Base-by-base conservation (phyloP, 2,888 invertebrate genomes). In the Seira musarum region DNA sequence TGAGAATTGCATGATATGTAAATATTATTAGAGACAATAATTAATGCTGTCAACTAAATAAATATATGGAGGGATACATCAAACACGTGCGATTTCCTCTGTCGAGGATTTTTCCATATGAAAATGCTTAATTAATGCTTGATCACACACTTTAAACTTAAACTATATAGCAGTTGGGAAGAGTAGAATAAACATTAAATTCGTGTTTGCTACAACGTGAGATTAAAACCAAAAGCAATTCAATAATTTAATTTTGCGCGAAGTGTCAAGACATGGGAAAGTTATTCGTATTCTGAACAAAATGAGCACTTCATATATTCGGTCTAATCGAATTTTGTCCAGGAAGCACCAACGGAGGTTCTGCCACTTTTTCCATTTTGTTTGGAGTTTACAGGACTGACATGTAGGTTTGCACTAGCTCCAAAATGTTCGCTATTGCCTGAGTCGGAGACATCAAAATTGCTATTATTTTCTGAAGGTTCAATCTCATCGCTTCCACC, bases 271-370 rank as follows among this genome's bases (percentile, higher is more conserved):
- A n/a, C n/a, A n/a, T n/a, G n/a, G n/a, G n/a, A n/a, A n/a, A n/a
- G n/a, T n/a, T n/a, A 25, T n/a, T n/a, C n/a, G n/a, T n/a, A n/a
- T n/a, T n/a, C n/a, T n/a, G n/a, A n/a, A n/a, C n/a, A 30, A 30
- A 30, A 30, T 30, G 30, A 30, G 30, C 8, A 30, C 30, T 5
- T 30, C 2, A 30, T 30, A 30, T 30, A 30, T 8, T 30, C n/a
- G n/a, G n/a, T n/a, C 63, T 75, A 74, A 40, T 82, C 82, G 68
- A 81, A 78, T 46, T 72, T 78, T 77, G 81, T 69, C 81, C 81
- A 80, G 21, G 79, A 25, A 64, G 79, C 73, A 68, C 79, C 79
- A 69, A 79, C 72, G 10, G 71, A 49, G 46, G 25, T 53, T 49
- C 24, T 64, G 65, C 53, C 17, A 53, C 17, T 13, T 2, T 15